A percentile compares a stretch with the other conserved stretches of the same genome.
phyloP scores from a whole-genome alignment of 2,113 vertebrate genomes.

The Rousettus leschenaultii region DNA sequence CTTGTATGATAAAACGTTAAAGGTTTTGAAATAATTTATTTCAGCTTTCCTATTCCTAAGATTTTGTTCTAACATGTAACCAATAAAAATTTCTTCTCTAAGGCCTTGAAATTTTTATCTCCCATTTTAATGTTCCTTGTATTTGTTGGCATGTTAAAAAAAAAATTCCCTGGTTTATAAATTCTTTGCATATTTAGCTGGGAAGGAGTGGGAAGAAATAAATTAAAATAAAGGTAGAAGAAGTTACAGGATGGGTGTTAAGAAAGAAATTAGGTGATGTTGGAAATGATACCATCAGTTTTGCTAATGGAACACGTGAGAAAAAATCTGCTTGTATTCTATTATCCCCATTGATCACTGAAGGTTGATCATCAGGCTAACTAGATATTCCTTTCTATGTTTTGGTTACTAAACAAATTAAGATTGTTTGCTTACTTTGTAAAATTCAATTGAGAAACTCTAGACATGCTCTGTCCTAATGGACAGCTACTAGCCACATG shows the following conservation, averaged over 20 bases:
- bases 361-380: neutral
- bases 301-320: neutral
- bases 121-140: neutral
- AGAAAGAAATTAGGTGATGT: neutral
- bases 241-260: neutral
- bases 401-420: neutral
- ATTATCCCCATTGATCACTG: neutral
- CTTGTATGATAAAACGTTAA: neutral
- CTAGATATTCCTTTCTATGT: neutral
- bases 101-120: neutral
- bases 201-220: neutral
- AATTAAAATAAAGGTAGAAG: neutral
- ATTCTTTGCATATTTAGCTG: neutral
- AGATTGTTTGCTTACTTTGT: neutral
- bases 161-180: neutral
- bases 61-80: neutral
- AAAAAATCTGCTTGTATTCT: neutral
- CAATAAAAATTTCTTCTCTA: conserved; percentile 12
- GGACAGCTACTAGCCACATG: neutral
- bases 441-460: neutral
- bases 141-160: neutral
- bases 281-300: neutral
- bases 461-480: neutral
- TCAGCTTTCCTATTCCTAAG: neutral
- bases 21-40: neutral